Evolutionary conservation across 2,797 vertebrate species (phyloP), one percentile per base, ranked within the genome.

Genomic region (Gephyroberyx darwinii): DNA sequence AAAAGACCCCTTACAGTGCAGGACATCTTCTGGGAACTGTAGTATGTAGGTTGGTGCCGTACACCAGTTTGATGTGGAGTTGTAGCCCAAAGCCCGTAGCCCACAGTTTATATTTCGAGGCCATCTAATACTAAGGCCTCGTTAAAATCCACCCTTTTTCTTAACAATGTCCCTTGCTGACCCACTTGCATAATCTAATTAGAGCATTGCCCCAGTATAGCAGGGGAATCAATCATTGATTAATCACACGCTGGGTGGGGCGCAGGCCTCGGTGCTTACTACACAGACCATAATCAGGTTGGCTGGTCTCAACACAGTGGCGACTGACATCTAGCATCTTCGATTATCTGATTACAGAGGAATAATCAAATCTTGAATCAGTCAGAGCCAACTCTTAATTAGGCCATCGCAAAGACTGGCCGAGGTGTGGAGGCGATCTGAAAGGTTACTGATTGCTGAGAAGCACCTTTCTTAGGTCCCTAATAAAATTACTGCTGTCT

Each of bases 381-480:
- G 60, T 62, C 65, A 16, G n/a, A 19, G 43, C 43, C 50, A 66
- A 67, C 65, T 86, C 8, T 26, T 86, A 83, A 89, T 91, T 72
- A 81, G 71, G 71, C 74, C 66, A 64, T 22, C 78, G 55, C 47
- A 60, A 71, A 77, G 71, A 89, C 88, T 78, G 77, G 69, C 83
- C 51, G 69, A 74, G 57, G 50, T 72, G 39, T 87, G 79, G 84
- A 82, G 84, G 82, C 33, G 87, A 69, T 47, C 68, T 62, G 74
- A 90, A 90, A 91, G 89, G 89, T 89, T 86, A 79, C 78, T 63
- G 58, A 81, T 87, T 79, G 80, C 71, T 45, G 69, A 77, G 69
- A 22, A 71, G 60, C 66, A 78, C 65, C 69, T 83, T 85, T 68
- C 70, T 60, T 64, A 63, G 63, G 43, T 78, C 50, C 19, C 50